Percentiles rank a stretch among this genome's conserved stretches.
These are phyloP conservation scores for Rhinichthys osculus DNA, from an alignment of 2,797 vertebrate genomes.

Conservation along the genomic window DNA sequence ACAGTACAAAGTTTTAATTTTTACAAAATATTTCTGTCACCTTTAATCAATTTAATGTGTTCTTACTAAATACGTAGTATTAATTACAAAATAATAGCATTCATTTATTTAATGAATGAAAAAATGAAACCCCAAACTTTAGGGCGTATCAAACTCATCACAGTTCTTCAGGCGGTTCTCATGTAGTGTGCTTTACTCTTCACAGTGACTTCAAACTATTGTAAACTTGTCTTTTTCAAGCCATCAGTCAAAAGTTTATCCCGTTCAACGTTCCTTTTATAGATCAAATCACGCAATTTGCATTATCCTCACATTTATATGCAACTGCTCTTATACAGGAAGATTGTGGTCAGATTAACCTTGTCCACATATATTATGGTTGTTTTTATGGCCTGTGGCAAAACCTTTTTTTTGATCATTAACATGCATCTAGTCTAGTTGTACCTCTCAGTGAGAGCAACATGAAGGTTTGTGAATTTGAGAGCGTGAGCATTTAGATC, in stretches of 20 bases:
- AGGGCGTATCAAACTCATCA: no score
- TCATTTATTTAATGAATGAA: no score
- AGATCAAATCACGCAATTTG: background rate
- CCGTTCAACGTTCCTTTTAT: background rate
- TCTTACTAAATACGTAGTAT: no score
- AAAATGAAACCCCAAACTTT: no score
- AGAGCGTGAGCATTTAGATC: background rate
- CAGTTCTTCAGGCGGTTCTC: no score
- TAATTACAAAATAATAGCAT: no score
- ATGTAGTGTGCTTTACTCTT: no score
- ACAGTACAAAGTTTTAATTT: no score
- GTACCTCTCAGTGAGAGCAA: background rate
- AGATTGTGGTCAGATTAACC: background rate
- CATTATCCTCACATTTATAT: background rate
- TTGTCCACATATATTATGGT: background rate
- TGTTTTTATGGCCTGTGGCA: background rate
- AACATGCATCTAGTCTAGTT: background rate
- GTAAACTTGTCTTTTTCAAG: no score
- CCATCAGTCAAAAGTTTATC: background rate
- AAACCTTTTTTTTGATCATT: background rate
- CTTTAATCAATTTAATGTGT: no score
- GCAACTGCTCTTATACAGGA: slow-evolving; percentile 20
- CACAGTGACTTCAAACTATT: no score
- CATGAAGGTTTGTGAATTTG: background rate
- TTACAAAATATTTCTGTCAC: no score